Percentiles rank a stretch among this genome's conserved stretches.
Evolutionary conservation across 2,888 invertebrate species (phyloP).

Genomic region (Corythucha ciliata): DNA sequence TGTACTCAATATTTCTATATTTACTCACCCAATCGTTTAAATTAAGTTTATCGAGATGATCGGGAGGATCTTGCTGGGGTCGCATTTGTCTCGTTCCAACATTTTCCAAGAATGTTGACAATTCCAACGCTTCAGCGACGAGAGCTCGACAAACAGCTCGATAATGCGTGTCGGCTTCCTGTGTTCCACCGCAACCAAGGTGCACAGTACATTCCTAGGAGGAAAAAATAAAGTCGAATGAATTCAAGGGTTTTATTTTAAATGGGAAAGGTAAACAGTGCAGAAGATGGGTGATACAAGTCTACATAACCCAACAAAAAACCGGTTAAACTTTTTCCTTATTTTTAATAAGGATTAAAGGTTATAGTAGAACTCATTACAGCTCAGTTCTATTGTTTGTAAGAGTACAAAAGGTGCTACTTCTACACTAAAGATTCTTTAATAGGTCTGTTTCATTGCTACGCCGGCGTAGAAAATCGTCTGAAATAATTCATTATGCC

Average conservation of each 20-base stretch:
- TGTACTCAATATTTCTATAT: neutral
- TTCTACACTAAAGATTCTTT: no score
- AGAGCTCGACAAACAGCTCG: constrained; percentile 86
- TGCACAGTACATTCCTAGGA: constrained; percentile 48
- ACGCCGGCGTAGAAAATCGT: no score
- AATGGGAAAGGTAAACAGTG: no score
- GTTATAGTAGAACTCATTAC: no score
- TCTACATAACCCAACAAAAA: no score
- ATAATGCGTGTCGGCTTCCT: constrained; percentile 69
- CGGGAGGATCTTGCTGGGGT: constrained; percentile 21
- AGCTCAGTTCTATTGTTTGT: neutral
- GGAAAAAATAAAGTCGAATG: constrained; percentile 2
- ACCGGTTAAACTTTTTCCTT: no score
- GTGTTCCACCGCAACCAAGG: constrained; percentile 43
- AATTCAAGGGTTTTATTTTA: no score
- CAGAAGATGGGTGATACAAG: no score
- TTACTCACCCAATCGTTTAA: constrained; percentile 80
- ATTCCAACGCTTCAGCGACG: constrained; percentile 82
- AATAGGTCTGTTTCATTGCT: no score
- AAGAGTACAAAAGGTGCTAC: neutral
- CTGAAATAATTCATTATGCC: no score
- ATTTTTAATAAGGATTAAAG: no score
- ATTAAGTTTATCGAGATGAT: constrained; percentile 46
- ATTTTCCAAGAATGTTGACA: constrained; percentile 80
- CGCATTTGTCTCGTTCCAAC: constrained; percentile 53